Percentiles rank a stretch among this genome's conserved stretches.
phyloP scores from a whole-genome alignment of 2,797 vertebrate genomes.

The Rallus crepitans region DNA sequence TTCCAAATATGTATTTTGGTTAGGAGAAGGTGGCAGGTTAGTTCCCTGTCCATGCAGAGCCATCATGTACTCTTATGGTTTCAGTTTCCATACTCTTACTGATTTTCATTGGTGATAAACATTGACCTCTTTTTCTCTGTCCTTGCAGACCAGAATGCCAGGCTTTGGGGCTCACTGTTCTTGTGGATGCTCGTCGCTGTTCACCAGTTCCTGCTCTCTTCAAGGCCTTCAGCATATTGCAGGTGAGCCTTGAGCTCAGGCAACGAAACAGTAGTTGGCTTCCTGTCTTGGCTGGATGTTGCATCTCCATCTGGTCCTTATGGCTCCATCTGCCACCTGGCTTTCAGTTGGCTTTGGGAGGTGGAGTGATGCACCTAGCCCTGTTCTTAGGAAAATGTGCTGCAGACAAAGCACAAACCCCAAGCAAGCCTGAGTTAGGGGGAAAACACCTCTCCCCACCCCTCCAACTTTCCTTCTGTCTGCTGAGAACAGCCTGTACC shows the following conservation, averaged over 20 bases:
- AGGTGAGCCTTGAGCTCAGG: conserved; percentile 78
- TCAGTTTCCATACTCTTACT: not conserved
- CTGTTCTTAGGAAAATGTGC: not conserved
- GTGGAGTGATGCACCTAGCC: not conserved
- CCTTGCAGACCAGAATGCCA: conserved; percentile 83
- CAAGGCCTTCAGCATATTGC: conserved; percentile 83
- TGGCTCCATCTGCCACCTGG: not conserved
- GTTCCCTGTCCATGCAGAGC: not conserved
- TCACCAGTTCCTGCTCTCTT: conserved; percentile 85
- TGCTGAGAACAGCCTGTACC: not conserved
- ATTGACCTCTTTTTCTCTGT: not conserved
- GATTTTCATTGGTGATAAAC: not conserved
- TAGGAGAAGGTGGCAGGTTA: not conserved
- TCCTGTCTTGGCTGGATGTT: not conserved
- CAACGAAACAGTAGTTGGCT: not conserved
- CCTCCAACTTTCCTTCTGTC: not conserved
- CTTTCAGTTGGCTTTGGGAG: not conserved
- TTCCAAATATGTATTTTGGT: not conserved
- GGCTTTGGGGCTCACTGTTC: conserved; percentile 85
- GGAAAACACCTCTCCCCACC: not conserved
- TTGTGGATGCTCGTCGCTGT: conserved; percentile 89
- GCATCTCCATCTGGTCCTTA: not conserved
- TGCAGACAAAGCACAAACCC: not conserved
- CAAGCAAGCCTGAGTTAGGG: not conserved
- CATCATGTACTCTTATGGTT: not conserved